Conservation (phyloP, 2,113 vertebrate species). For the Sinocyclocheilus grahami region DNA sequence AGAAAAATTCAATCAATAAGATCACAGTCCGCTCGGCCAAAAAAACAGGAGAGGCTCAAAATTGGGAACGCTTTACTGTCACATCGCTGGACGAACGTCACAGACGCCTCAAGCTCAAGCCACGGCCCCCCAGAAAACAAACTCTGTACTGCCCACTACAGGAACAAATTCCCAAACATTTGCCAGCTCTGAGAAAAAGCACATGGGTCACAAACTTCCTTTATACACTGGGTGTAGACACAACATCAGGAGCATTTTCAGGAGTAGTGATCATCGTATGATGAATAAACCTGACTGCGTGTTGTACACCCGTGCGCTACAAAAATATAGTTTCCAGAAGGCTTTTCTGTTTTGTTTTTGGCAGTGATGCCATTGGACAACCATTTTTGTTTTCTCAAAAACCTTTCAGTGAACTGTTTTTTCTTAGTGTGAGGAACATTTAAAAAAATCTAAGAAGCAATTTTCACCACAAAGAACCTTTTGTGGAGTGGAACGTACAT, state of each 20-base stretch:
- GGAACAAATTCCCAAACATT: conserved; percentile 10
- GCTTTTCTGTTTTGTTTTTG: no score
- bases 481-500: not conserved
- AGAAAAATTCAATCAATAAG: conserved; percentile 68
- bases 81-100: conserved; percentile 64
- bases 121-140: not conserved
- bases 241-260: not conserved
- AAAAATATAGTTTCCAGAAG: not conserved
- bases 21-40: conserved; percentile 82
- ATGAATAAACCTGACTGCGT: not conserved
- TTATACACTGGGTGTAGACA: not conserved
- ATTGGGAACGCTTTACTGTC: conserved; percentile 77
- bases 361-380: not conserved
- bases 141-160: not conserved
- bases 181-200: not conserved
- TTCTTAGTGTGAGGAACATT: not conserved
- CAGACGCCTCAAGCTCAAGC: conserved; percentile 53
- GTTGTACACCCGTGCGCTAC: not conserved
- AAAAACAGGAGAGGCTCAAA: conserved; percentile 80
- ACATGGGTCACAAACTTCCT: not conserved
- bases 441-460: not conserved
- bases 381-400: not conserved
- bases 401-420: not conserved
- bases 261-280: not conserved
- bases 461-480: not conserved